Conservation (phyloP, 2,797 vertebrate species). For the Apogon hyalosoma region DNA sequence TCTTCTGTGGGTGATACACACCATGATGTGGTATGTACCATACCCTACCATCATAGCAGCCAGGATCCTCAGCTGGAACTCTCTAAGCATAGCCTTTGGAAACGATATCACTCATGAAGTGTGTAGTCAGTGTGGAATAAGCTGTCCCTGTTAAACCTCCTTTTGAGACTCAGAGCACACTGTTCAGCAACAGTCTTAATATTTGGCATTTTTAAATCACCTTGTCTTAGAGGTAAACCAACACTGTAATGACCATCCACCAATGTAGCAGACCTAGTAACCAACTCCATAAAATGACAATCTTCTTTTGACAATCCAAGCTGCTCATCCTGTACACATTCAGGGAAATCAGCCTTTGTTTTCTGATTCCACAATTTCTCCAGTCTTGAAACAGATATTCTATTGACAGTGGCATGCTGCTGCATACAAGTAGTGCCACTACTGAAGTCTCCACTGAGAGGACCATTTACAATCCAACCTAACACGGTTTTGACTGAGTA, state of each 20-base stretch:
- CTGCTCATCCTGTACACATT: constrained; percentile 1
- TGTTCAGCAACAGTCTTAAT: constrained; percentile 11
- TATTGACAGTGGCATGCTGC: not conserved
- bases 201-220: constrained; percentile 2
- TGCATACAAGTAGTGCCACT: not conserved
- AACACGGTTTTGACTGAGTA: not conserved
- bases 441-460: not conserved
- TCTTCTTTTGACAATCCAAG: not conserved
- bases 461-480: not conserved
- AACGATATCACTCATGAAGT: constrained; percentile 22
- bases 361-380: constrained; percentile 14
- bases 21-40: constrained; percentile 11
- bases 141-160: not conserved
- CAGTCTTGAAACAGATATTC: not conserved
- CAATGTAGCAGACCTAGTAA: not conserved
- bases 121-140: not conserved
- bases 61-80: not conserved
- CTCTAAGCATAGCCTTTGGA: constrained; percentile 5
- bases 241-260: constrained; percentile 7
- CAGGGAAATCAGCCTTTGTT: constrained; percentile 17
- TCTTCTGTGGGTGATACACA: constrained; percentile 10
- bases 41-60: not conserved
- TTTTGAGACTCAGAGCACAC: not conserved
- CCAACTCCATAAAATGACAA: not conserved
- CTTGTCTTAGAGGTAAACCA: constrained; percentile 3